Conservation (phyloP, 1,140 invertebrate genomes). For the Cydia fagiglandana region DNA sequence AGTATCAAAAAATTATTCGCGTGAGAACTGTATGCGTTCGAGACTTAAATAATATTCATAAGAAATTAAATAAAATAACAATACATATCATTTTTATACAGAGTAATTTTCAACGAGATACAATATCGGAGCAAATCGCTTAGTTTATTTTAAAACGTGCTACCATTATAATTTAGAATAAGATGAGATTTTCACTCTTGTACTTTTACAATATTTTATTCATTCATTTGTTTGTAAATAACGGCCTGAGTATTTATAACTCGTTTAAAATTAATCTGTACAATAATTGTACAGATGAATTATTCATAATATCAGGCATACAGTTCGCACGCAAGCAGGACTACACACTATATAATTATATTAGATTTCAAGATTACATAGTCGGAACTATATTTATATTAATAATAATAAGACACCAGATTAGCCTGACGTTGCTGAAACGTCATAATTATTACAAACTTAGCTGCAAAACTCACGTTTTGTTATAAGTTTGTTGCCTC, state of each 20-base stretch:
- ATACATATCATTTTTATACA: background rate
- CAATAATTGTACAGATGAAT: too few relatives aligned
- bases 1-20: conserved; percentile 33
- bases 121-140: background rate
- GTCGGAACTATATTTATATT: conserved; percentile 35
- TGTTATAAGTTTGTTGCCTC: conserved; percentile 9
- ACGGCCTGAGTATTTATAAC: background rate
- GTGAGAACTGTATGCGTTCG: conserved; percentile 15
- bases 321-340: background rate
- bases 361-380: conserved; percentile 31
- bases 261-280: conserved; percentile 8
- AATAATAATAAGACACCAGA: conserved; percentile 37
- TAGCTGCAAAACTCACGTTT: conserved; percentile 21
- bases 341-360: background rate
- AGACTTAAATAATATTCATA: conserved; percentile 19
- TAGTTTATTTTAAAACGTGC: too few relatives aligned
- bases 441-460: conserved; percentile 21
- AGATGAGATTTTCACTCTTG: background rate
- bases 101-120: background rate
- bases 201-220: background rate
- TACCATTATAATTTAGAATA: background rate
- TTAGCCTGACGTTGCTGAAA: conserved; percentile 23
- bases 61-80: conserved; percentile 25
- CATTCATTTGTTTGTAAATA: too few relatives aligned
- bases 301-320: conserved; percentile 24